Evolutionary conservation across 2,113 vertebrate species (phyloP), one percentile per base, ranked within the genome.

Genomic region (Tenebrosternarchus preto): DNA sequence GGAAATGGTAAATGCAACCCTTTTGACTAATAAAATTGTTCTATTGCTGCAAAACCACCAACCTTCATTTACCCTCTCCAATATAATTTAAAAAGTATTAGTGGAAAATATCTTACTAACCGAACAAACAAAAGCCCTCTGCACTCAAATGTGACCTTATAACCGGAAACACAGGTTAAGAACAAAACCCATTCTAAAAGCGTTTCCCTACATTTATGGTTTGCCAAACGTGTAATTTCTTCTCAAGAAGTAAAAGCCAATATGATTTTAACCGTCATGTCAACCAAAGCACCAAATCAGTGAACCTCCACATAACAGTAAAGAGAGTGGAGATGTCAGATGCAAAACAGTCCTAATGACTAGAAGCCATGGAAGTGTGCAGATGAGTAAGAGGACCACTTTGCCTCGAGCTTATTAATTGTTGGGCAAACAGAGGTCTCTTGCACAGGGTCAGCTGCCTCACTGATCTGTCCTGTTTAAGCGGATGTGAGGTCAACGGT

Each of bases 271-370:
- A 11, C 55, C 1, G 29, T 53, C 19, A 76, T 64, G 27, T 55
- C 7, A 53, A 20, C 76, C 33, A 27, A 56, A 27, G 67, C 68
- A 7, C 87, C 80, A 31, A 78, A 78, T 78, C 60, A 71, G 22
- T 17, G 61, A 68, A 79, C 29, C 33, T 75, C 55, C 33, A 61
- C 78, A 84, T 69, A 36, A 78, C 33, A 36, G 59, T 60, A 63
- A 80, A 85, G 39, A 43, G 79, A 87, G 80, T 69, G 19, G 20
- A 79, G 22, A 84, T 78, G 84, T 57, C 57, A 79, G 64, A 73
- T 55, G 43, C 39, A 85, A 81, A 80, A 83, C 3, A 3, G 78
- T 39, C 80, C 66, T 91, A 91, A 91, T 84, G 43, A 80, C 81
- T 78, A 69, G 81, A 46, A 78, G n/a, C 27, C 75, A 60, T 55